These are phyloP conservation scores for Drosophila punjabiensis DNA, from an alignment of 1,140 invertebrate genomes.

Conservation along the genomic window DNA sequence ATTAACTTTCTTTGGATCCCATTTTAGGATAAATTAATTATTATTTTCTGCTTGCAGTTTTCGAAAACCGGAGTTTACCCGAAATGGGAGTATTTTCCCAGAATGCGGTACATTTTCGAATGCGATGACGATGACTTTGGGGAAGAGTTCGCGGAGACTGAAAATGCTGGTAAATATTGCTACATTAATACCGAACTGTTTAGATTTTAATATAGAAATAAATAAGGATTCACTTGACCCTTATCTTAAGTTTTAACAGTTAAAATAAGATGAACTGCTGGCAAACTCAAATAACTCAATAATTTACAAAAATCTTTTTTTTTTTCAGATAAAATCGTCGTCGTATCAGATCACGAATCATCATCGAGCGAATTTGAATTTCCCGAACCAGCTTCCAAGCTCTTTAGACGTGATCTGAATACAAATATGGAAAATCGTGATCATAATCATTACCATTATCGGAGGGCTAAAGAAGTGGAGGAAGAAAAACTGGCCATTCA, in stretches of 20 bases:
- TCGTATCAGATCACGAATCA: neutral
- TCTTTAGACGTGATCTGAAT: neutral
- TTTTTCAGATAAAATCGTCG: neutral
- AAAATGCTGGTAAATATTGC: constrained; percentile 1
- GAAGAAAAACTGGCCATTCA: constrained; percentile 15
- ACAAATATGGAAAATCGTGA: neutral
- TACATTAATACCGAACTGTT: no score
- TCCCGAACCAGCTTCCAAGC: neutral
- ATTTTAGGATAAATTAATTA: no score
- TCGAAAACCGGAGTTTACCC: neutral
- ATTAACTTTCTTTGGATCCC: no score
- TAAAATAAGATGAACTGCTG: no score
- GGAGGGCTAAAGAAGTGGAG: neutral
- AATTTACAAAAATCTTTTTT: neutral
- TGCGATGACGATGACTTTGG: neutral
- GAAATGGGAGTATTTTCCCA: neutral
- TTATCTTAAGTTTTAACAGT: no score
- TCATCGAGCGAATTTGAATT: neutral
- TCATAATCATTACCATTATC: neutral
- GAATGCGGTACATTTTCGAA: constrained; percentile 1
- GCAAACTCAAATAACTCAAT: neutral
- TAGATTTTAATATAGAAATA: no score
- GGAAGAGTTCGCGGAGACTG: neutral
- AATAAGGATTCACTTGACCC: no score
- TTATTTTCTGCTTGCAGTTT: neutral